Evolutionary conservation across 2,888 invertebrate species (phyloP), one percentile per base, ranked within the genome.

Genomic region (Eilema sororculum): DNA sequence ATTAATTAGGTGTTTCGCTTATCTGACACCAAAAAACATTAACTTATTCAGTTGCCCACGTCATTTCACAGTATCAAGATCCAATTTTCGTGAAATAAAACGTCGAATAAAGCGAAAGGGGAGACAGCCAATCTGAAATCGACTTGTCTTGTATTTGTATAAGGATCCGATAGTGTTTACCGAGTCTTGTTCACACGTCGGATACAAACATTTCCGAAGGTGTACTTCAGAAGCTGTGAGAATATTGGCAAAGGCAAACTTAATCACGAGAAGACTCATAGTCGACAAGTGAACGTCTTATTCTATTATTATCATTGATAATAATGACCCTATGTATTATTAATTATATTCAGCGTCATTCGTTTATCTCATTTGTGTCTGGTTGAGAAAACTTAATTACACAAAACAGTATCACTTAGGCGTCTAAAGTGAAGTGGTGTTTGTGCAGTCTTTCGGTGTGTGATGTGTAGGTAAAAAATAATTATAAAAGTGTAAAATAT

Each of bases 321-420:
- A 83, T 81, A 89, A 85, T 84, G 86, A 85, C 87, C 87, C 86
- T 86, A 85, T 80, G 79, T 85, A 84, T 87, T 87, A 85, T 87
- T 88, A 69, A 62, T 69, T 68, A 67, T 66, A 86, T 88, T 87
- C 85, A 88, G 84, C 86, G 84, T 81, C 87, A 85, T 87, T 86
- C 85, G 78, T 91, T 93, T 93, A 94, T 94, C 94, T 92, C 88
- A 84, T 84, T 86, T 80, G 82, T 85, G 90, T 88, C 86, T 89
- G 88, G 87, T 84, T 85, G 84, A 82, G 80, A 86, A 86, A 86
- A 89, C 78, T 90, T 89, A 86, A 41, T 87, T 86, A 86, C 86
- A 90, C 86, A 90, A 90, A 91, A 89, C 89, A 94, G 94, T 94
- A 89, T 88, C 88, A 82, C 83, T 85, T 88, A 85, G 85, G 89